phyloP scores from a whole-genome alignment of 2,113 vertebrate genomes.

The Sarotherodon lohbergeri region DNA sequence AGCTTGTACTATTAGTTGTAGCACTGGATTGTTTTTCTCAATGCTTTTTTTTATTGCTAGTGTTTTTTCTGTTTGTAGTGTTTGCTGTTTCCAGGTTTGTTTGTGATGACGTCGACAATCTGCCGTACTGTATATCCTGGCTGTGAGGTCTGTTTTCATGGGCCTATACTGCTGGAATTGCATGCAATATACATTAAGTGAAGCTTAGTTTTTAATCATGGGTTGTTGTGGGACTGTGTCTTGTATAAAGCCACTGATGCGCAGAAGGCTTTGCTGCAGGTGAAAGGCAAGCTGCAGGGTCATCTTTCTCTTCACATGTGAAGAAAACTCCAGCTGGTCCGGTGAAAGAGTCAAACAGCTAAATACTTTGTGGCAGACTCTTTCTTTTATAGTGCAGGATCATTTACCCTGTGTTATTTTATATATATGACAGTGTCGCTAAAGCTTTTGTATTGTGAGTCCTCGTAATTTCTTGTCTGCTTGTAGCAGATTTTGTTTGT shows the following conservation, averaged over 20 bases:
- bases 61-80: neutral
- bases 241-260: neutral
- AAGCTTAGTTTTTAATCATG: conserved; percentile 32
- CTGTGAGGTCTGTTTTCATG: neutral
- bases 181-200: neutral
- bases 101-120: neutral
- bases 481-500: neutral
- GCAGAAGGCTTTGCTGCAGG: neutral
- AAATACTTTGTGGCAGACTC: neutral
- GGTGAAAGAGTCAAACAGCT: neutral
- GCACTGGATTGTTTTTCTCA: neutral
- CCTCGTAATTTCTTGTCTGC: neutral
- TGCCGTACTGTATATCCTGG: neutral
- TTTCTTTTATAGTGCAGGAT: neutral
- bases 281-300: conserved; percentile 48
- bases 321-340: neutral
- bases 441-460: neutral
- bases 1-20: neutral
- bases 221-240: neutral
- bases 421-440: neutral
- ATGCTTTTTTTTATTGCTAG: neutral
- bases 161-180: neutral
- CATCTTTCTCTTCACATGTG: conserved; percentile 20
- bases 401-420: neutral
- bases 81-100: neutral